phyloP scores from a whole-genome alignment of 2,888 invertebrate genomes.

The Eurytoma californica region DNA sequence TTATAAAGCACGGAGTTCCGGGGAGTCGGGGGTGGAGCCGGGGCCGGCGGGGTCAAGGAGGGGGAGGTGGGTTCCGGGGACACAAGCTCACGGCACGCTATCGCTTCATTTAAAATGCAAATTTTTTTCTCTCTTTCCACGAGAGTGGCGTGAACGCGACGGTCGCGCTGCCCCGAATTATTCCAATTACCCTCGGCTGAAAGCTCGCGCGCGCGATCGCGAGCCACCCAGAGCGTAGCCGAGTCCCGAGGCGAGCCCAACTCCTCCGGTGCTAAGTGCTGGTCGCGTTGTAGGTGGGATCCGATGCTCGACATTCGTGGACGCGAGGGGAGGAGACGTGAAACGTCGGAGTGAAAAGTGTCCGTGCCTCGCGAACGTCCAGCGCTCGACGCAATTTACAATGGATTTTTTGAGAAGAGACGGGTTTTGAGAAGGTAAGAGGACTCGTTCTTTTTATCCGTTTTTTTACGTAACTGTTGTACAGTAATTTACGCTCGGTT shows the following conservation, averaged over 20 bases:
- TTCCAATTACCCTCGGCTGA: constrained; percentile 68
- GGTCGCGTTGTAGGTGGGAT: too few relatives aligned
- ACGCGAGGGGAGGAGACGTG: too few relatives aligned
- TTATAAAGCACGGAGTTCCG: constrained; percentile 72
- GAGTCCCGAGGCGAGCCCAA: neutral
- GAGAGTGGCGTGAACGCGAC: constrained; percentile 70
- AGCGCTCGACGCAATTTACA: too few relatives aligned
- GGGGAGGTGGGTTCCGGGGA: neutral
- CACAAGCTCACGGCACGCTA: constrained; percentile 69
- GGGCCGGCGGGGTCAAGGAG: neutral
- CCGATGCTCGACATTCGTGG: too few relatives aligned
- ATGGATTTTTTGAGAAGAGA: too few relatives aligned
- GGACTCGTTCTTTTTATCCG: too few relatives aligned
- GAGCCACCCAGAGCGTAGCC: constrained; percentile 6
- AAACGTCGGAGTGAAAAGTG: too few relatives aligned
- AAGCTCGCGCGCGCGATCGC: constrained; percentile 30
- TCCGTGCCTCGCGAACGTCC: too few relatives aligned
- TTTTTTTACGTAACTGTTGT: too few relatives aligned
- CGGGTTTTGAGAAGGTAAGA: too few relatives aligned
- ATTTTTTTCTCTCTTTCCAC: constrained; percentile 63
- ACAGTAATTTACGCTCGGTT: too few relatives aligned
- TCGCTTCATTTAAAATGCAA: constrained; percentile 76
- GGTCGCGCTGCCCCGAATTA: constrained; percentile 71
- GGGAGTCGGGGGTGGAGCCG: constrained; percentile 29
- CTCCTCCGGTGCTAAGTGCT: too few relatives aligned